These are phyloP conservation scores for Dynastes tityus DNA, from an alignment of 2,888 invertebrate genomes.

Conservation along the genomic window DNA sequence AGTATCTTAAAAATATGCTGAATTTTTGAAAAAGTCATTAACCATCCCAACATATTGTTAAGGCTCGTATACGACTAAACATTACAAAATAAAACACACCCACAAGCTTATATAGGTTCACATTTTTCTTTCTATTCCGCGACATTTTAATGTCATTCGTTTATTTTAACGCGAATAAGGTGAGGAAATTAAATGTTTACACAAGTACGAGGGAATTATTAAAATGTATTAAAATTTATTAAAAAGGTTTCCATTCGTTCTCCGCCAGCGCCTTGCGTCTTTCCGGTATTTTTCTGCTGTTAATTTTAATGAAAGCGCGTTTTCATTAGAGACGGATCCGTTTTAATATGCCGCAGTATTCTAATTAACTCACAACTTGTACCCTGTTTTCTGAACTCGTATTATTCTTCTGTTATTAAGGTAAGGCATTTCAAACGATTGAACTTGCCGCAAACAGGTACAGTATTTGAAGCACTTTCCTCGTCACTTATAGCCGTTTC, in stretches of 20 bases:
- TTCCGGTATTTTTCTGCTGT: conserved; percentile 35
- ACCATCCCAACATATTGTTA: too few species aligned
- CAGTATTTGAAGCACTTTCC: conserved; percentile 14
- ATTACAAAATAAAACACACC: too few species aligned
- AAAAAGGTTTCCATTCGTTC: conserved; percentile 23
- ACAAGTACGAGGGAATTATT: conserved; percentile 10
- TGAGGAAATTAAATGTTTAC: conserved; percentile 23
- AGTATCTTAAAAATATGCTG: too few species aligned
- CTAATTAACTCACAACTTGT: conserved; percentile 41
- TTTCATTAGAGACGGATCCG: conserved; percentile 37
- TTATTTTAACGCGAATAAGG: neutral
- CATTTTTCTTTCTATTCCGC: neutral
- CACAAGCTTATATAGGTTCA: too few species aligned
- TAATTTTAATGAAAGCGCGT: conserved; percentile 42
- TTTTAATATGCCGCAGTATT: conserved; percentile 35
- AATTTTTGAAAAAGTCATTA: too few species aligned
- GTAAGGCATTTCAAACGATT: conserved; percentile 29
- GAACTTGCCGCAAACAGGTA: conserved; percentile 26
- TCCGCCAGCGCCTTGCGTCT: conserved; percentile 4
- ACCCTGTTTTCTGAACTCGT: conserved; percentile 21
- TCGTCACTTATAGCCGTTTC: neutral
- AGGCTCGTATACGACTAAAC: too few species aligned
- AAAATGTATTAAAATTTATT: conserved; percentile 39
- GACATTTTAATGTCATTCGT: neutral
- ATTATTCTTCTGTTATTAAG: conserved; percentile 17